phyloP scores from a whole-genome alignment of 2,113 vertebrate genomes.

The Coptodon bakossiorum region DNA sequence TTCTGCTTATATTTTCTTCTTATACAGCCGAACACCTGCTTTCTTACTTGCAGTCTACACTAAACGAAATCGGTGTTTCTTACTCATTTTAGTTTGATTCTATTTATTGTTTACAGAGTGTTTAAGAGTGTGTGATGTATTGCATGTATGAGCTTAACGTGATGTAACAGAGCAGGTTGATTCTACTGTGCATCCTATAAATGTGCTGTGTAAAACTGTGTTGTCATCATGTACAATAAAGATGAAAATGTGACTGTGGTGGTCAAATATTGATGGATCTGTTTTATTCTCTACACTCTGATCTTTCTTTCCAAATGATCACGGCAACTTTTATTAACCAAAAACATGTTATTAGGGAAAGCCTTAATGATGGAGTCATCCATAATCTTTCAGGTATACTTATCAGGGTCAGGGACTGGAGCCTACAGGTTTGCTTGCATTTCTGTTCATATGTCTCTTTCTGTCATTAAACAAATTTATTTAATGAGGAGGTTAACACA shows the following conservation, averaged over 20 bases:
- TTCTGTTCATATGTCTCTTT: not conserved
- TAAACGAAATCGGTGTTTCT: not conserved
- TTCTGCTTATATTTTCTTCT: not conserved
- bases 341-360: not conserved
- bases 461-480: not conserved
- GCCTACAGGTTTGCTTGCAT: not conserved
- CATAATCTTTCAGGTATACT: not conserved
- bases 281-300: not conserved
- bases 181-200: not conserved
- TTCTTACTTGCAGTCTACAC: not conserved
- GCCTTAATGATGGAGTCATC: not conserved
- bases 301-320: not conserved
- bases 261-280: not conserved
- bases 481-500: not conserved
- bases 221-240: slow-evolving; percentile 47
- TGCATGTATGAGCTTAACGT: slow-evolving; percentile 38
- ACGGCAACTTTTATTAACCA: not conserved
- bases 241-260: not conserved
- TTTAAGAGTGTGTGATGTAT: not conserved
- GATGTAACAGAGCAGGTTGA: not conserved
- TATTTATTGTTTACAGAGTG: slow-evolving; percentile 1
- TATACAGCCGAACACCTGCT: not conserved
- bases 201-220: slow-evolving; percentile 13
- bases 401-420: not conserved
- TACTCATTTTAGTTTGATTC: not conserved